Conservation (phyloP, 2,888 invertebrate genomes). For the Drosophila kokeensis region DNA sequence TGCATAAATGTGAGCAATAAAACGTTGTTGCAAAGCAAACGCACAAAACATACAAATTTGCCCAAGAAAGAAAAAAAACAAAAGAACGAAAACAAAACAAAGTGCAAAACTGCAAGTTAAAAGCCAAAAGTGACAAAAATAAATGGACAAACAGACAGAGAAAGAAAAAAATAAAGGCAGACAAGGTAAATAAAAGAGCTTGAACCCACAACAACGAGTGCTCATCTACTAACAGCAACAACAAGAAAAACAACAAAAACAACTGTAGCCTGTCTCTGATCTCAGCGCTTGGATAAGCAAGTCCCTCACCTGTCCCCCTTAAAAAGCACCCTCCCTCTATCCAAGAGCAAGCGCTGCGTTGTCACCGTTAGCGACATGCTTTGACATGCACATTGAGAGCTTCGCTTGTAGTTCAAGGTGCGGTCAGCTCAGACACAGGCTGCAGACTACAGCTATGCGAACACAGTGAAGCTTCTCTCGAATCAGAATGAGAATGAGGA, state of each 20-base stretch:
- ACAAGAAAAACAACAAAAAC: constrained; percentile 12
- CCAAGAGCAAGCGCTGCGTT: constrained; percentile 32
- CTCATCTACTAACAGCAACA: constrained; percentile 36
- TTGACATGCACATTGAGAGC: constrained; percentile 38
- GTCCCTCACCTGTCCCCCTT: constrained; percentile 17
- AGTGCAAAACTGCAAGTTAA: constrained; percentile 50
- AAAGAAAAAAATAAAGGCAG: constrained; percentile 57
- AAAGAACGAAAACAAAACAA: constrained; percentile 18
- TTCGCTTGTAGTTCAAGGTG: constrained; percentile 72
- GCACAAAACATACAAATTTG: constrained; percentile 64
- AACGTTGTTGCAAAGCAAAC: constrained; percentile 40
- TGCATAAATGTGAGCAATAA: constrained; percentile 61
- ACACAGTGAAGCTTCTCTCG: constrained; percentile 42
- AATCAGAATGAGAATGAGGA: background rate
- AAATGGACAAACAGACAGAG: constrained; percentile 17
- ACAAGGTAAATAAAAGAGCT: constrained; percentile 72
- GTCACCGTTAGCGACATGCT: constrained; percentile 37
- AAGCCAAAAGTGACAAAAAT: constrained; percentile 45
- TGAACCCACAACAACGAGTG: constrained; percentile 27
- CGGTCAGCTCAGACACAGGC: constrained; percentile 21
- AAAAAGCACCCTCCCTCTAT: background rate
- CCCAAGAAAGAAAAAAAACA: constrained; percentile 20
- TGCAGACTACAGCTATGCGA: constrained; percentile 33
- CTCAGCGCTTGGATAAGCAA: constrained; percentile 59
- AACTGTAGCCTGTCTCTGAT: constrained; percentile 50